Percentiles rank a stretch among this genome's conserved stretches.
Evolutionary conservation across 2,888 invertebrate species (phyloP).

Genomic region (Zygothrica quintamaculata): DNA sequence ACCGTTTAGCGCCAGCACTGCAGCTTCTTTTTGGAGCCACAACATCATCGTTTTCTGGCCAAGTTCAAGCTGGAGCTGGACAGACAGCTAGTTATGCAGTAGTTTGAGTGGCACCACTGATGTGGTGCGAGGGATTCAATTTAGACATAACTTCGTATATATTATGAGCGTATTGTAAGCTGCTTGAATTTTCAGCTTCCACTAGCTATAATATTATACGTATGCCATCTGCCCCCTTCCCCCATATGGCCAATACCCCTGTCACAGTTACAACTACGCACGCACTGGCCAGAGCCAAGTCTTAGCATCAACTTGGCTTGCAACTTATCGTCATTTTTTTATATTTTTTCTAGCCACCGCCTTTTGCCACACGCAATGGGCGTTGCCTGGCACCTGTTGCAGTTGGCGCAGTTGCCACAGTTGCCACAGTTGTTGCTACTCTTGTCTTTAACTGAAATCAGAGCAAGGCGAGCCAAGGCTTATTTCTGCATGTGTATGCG

Average conservation of each 20-base stretch:
- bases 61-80: conserved; percentile 18
- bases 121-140: not conserved
- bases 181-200: not conserved
- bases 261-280: conserved; percentile 45
- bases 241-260: conserved; percentile 36
- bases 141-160: not conserved
- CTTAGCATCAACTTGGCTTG: conserved; percentile 33
- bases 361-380: conserved; percentile 75
- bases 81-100: conserved; percentile 34
- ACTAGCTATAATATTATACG: not conserved
- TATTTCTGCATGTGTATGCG: conserved; percentile 17
- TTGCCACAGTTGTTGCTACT: conserved; percentile 31
- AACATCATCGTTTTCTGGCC: conserved; percentile 29
- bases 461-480: conserved; percentile 66
- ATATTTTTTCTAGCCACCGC: conserved; percentile 66
- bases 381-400: conserved; percentile 78
- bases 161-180: no score
- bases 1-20: conserved; percentile 68
- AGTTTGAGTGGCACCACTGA: conserved; percentile 35
- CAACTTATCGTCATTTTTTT: conserved; percentile 63
- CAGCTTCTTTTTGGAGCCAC: conserved; percentile 57
- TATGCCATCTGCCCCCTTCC: no score
- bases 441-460: conserved; percentile 69
- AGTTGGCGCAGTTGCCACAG: conserved; percentile 40
- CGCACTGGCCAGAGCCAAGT: conserved; percentile 37